Conservation (phyloP, 2,113 vertebrate genomes). For the Colinus virginianus region DNA sequence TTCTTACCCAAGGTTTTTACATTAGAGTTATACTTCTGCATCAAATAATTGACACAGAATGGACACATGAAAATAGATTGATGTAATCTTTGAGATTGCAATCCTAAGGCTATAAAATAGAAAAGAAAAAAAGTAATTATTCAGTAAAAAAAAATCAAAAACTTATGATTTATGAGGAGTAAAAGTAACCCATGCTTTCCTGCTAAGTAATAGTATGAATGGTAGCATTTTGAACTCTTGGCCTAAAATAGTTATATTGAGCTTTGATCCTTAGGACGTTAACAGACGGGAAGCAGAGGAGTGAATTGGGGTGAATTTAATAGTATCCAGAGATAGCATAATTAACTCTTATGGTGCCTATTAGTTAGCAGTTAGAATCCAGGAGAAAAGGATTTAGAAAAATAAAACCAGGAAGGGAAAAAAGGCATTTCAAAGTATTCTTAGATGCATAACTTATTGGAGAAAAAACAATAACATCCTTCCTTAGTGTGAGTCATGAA, state of each 20-base stretch:
- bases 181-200: slow-evolving; percentile 22
- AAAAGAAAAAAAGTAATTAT: background rate
- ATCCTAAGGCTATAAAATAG: background rate
- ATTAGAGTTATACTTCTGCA: background rate
- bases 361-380: background rate
- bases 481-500: background rate
- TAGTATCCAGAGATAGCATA: slow-evolving; percentile 57
- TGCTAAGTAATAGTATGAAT: slow-evolving; percentile 23
- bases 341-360: slow-evolving; percentile 44
- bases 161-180: slow-evolving; percentile 19
- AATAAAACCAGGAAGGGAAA: background rate
- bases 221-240: slow-evolving; percentile 54
- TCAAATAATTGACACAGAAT: background rate
- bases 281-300: slow-evolving; percentile 53
- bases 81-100: background rate
- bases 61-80: background rate
- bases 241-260: slow-evolving; percentile 45
- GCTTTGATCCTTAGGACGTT: slow-evolving; percentile 41
- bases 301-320: slow-evolving; percentile 62
- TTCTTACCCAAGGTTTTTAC: background rate
- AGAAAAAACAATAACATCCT: background rate
- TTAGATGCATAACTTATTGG: background rate
- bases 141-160: background rate
- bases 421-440: background rate
- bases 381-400: slow-evolving; percentile 3